Evolutionary conservation across 1,140 invertebrate genomes (phyloP), one percentile per base, ranked within the genome.

Genomic region (Harlomillsia oculata): DNA sequence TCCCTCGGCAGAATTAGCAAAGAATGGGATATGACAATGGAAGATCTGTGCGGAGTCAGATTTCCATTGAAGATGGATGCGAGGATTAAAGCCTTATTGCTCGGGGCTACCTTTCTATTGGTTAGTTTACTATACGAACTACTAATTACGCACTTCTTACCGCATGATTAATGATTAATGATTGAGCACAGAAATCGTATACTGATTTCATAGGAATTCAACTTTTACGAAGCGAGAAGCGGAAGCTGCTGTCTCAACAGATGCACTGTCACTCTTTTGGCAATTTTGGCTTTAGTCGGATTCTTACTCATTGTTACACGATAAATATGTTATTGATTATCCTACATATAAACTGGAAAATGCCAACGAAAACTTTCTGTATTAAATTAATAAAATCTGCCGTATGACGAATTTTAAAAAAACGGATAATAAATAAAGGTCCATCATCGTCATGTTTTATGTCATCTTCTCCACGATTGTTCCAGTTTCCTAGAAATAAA

Each of bases 11-110:
- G 43, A 37, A 56, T 53, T 29, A 54, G 40, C 26, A 37, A 45
- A 20, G 41, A 53, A 37, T 45, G 54, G 43, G 50, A 44, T 40
- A 50, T 36, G 53, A n/a, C 32, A 9, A 45, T 46, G 20, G 53
- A 51, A 28, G 55, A 62, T 44, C 34, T 62, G 28, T 62, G 60
- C 23, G 60, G 60, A 16, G 51, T 52, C 20, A 41, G 41, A 13
- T 56, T 62, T n/a, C 56, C 55, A 16, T 18, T 58, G 23, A 49
- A 59, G 23, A 32, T 52, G 3, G 60, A 62, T 28, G 13, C 41
- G 1, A 34, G 39, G 16, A 58, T 51, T 6, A 62, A 58, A 40
- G 51, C 43, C 14, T 26, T 62, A 3, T 52, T 62, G 0, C 46
- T 62, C 13, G 44, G 50, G 11, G 51, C 60, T 5, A 39, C 55